Conservation (phyloP, 2,797 vertebrate species). For the Carapus acus region DNA sequence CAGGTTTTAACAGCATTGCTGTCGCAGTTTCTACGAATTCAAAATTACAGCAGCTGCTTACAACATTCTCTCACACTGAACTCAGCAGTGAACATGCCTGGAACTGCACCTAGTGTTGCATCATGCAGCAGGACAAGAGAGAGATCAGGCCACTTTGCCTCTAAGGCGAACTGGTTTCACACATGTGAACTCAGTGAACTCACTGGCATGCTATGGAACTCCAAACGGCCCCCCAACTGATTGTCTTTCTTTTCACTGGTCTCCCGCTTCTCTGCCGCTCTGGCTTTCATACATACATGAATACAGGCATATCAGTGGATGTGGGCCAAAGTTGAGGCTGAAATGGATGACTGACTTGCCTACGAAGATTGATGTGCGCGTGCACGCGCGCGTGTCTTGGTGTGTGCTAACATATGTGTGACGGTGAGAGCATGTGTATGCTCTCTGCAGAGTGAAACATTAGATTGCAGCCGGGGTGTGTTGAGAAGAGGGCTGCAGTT, state of each 20-base stretch:
- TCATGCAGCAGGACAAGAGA: slow-evolving; percentile 42
- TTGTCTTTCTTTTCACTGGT: slow-evolving; percentile 41
- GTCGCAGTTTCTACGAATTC: slow-evolving; percentile 21
- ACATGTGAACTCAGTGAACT: slow-evolving; percentile 57
- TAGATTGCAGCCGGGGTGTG: slow-evolving; percentile 41
- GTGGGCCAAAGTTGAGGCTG: slow-evolving; percentile 63
- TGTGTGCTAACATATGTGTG: slow-evolving; percentile 3
- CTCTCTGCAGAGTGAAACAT: slow-evolving; percentile 50
- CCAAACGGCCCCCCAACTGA: slow-evolving; percentile 48
- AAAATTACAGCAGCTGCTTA: slow-evolving; percentile 14
- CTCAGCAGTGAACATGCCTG: slow-evolving; percentile 44
- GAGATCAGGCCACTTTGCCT: slow-evolving; percentile 47
- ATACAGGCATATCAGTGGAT: slow-evolving; percentile 53
- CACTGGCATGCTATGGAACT: slow-evolving; percentile 49
- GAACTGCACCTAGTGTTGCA: slow-evolving; percentile 45
- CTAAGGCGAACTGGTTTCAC: slow-evolving; percentile 46
- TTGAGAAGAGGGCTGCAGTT: slow-evolving; percentile 26
- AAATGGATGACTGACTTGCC: slow-evolving; percentile 27
- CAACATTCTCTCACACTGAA: slow-evolving; percentile 27
- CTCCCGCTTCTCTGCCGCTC: slow-evolving; percentile 37
- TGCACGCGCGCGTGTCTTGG: neutral
- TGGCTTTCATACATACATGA: slow-evolving; percentile 57
- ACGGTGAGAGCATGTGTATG: slow-evolving; percentile 1
- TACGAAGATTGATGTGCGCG: slow-evolving; percentile 14
- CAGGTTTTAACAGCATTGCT: slow-evolving; percentile 35